Evolutionary conservation across 2,113 vertebrate genomes (phyloP).

Genomic region (Rana temporaria): DNA sequence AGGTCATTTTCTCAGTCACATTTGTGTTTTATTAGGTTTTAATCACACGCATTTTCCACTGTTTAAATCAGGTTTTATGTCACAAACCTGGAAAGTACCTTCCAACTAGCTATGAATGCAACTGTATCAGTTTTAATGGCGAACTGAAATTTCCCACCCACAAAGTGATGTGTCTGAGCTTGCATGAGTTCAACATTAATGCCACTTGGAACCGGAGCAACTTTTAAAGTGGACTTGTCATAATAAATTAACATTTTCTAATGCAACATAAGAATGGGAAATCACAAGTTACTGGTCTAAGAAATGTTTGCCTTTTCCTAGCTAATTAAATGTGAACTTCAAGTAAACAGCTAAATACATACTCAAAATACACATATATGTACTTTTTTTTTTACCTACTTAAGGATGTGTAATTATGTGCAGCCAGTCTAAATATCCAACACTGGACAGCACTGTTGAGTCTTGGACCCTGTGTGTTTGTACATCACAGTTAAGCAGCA

Average conservation of each 20-base stretch:
- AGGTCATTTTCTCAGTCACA: conserved; percentile 33
- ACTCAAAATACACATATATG: too few species aligned
- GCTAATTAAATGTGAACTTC: neutral
- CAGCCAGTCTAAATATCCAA: too few species aligned
- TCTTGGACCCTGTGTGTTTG: too few species aligned
- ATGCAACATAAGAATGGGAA: conserved; percentile 13
- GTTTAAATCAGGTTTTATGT: conserved; percentile 52
- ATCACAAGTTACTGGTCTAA: neutral
- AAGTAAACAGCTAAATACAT: too few species aligned
- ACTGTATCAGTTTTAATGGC: conserved; percentile 36
- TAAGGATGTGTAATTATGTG: too few species aligned
- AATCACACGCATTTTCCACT: conserved; percentile 44
- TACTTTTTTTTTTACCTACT: too few species aligned
- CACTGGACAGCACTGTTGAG: too few species aligned
- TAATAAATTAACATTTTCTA: conserved; percentile 31
- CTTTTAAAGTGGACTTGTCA: conserved; percentile 31
- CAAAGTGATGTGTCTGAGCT: conserved; percentile 43
- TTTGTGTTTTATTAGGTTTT: conserved; percentile 45
- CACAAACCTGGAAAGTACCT: conserved; percentile 53
- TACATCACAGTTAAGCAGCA: too few species aligned
- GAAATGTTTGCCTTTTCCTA: neutral
- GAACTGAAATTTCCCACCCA: conserved; percentile 51
- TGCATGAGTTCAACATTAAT: conserved; percentile 29
- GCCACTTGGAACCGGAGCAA: conserved; percentile 19
- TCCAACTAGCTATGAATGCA: conserved; percentile 12